Percentiles rank a stretch among this genome's conserved stretches.
Evolutionary conservation across 2,888 invertebrate genomes (phyloP).

Genomic region (Ophion slaviceki): DNA sequence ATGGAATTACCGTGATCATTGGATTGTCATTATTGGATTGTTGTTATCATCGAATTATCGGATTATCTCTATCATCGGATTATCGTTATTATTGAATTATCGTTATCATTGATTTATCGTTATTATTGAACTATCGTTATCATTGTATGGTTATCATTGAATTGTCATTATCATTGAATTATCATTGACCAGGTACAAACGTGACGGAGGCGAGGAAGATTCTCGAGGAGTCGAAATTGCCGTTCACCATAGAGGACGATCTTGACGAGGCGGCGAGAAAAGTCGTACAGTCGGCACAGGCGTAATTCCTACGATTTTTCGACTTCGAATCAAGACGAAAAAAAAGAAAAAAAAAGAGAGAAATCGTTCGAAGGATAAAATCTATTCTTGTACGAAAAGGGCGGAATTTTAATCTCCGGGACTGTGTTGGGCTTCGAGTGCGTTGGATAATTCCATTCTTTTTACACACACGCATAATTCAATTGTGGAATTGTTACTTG

Average conservation of each 20-base stretch:
- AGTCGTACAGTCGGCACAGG: conserved; percentile 86
- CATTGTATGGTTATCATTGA: background rate
- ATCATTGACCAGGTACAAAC: conserved; percentile 88
- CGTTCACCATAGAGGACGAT: conserved; percentile 92
- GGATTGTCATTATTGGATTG: no score
- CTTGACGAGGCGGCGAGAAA: conserved; percentile 97
- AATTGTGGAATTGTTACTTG: conserved; percentile 47
- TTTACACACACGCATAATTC: conserved; percentile 22
- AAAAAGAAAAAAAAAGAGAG: background rate
- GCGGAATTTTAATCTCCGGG: background rate
- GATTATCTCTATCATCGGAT: background rate
- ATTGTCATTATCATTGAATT: conserved; percentile 45
- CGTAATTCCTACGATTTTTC: conserved; percentile 55
- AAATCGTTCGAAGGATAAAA: conserved; percentile 6
- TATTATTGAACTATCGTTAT: no score
- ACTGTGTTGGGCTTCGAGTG: conserved; percentile 2
- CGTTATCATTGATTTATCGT: no score
- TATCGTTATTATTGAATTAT: no score
- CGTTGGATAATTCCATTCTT: conserved; percentile 26
- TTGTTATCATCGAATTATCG: no score
- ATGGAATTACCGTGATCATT: no score
- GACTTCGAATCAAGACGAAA: background rate
- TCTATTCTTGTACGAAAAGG: background rate
- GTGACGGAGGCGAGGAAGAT: conserved; percentile 92
- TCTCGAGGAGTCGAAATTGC: conserved; percentile 92